phyloP scores from a whole-genome alignment of 2,797 vertebrate species.

The Helarctos malayanus region DNA sequence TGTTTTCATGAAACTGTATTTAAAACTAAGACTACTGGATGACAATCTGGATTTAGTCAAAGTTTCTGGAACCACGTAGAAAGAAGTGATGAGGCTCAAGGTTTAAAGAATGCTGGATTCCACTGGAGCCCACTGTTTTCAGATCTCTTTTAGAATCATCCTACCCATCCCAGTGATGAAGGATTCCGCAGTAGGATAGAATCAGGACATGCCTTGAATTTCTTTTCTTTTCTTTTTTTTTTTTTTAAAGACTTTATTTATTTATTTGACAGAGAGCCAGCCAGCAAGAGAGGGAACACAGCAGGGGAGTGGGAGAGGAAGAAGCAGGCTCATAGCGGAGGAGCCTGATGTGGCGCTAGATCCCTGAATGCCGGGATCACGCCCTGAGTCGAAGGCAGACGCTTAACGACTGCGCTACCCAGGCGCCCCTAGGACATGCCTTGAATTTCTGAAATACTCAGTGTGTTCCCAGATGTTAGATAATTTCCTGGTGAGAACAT shows the following conservation, averaged over 20 bases:
- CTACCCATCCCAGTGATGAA: background rate
- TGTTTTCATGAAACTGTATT: background rate
- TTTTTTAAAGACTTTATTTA: too few relatives aligned
- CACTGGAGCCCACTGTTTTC: background rate
- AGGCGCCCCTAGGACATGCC: too few relatives aligned
- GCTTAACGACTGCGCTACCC: too few relatives aligned
- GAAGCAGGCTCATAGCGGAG: too few relatives aligned
- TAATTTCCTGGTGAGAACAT: background rate
- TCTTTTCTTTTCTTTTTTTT: background rate
- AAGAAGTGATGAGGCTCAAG: background rate
- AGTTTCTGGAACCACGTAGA: background rate
- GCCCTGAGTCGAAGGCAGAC: too few relatives aligned
- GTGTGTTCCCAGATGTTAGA: background rate
- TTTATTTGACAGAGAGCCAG: too few relatives aligned
- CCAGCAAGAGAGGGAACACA: too few relatives aligned
- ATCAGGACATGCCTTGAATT: background rate
- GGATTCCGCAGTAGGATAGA: background rate
- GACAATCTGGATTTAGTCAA: background rate
- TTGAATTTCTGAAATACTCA: background rate
- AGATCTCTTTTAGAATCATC: background rate
- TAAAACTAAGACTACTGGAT: background rate
- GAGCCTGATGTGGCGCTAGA: too few relatives aligned
- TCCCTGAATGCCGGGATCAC: too few relatives aligned
- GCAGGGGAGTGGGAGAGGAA: too few relatives aligned
- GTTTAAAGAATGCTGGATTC: background rate